A percentile compares a stretch with the other conserved stretches of the same genome.
Conservation (phyloP, 1,140 invertebrate species). For the Euura lappo region DNA sequence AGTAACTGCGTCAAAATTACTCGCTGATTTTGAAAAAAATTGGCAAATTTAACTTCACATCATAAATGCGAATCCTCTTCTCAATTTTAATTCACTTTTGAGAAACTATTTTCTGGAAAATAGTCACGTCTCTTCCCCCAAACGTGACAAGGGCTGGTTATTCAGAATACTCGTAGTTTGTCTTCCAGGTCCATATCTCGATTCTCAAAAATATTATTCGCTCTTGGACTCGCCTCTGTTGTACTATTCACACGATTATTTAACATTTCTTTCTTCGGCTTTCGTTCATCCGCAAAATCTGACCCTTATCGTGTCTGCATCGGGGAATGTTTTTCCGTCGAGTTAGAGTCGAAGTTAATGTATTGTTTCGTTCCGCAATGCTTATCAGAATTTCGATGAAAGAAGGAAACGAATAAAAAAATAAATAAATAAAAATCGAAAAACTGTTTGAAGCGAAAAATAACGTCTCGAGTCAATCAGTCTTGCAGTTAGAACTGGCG, state of each 20-base stretch:
- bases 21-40: too few relatives aligned
- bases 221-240: too few relatives aligned
- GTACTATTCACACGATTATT: too few relatives aligned
- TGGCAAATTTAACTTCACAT: not conserved
- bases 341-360: too few relatives aligned
- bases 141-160: too few relatives aligned
- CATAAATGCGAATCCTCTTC: not conserved
- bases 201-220: too few relatives aligned
- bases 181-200: too few relatives aligned
- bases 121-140: not conserved
- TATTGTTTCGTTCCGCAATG: not conserved
- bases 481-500: not conserved
- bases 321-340: too few relatives aligned
- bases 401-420: not conserved
- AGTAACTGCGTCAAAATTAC: too few relatives aligned
- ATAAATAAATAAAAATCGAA: not conserved
- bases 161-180: too few relatives aligned
- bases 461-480: not conserved
- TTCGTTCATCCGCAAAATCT: slow-evolving; percentile 10
- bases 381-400: too few relatives aligned
- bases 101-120: not conserved
- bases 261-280: slow-evolving; percentile 25
- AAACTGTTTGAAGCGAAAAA: not conserved
- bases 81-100: not conserved
- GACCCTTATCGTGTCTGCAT: slow-evolving; percentile 6